phyloP scores from a whole-genome alignment of 2,113 vertebrate genomes.

The Rhodinocichla rosea region DNA sequence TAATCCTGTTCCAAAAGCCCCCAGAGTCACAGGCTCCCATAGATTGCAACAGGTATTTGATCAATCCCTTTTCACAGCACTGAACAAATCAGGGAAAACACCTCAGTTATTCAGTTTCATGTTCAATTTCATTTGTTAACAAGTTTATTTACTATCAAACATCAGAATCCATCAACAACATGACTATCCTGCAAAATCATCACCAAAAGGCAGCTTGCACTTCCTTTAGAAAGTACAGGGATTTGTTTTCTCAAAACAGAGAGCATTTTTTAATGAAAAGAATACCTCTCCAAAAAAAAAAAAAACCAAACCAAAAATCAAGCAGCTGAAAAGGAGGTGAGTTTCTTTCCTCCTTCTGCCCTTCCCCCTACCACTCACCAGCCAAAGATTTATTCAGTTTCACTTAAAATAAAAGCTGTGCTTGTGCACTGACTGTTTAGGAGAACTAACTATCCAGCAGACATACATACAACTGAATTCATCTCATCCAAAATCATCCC shows the following conservation, averaged over 20 bases:
- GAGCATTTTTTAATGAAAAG: neutral
- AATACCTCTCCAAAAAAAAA: neutral
- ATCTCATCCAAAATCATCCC: neutral
- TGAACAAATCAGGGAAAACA: neutral
- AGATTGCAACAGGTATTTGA: neutral
- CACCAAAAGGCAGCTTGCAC: neutral
- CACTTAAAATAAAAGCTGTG: neutral
- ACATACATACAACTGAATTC: accelerated
- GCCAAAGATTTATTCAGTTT: neutral
- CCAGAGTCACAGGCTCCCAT: neutral
- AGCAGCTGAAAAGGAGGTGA: neutral
- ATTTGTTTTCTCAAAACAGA: neutral
- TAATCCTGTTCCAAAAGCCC: neutral
- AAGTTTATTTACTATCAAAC: neutral
- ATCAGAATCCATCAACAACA: neutral
- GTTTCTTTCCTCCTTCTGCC: neutral
- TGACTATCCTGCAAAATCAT: neutral
- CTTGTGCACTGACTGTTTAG: neutral
- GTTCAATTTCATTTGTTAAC: neutral
- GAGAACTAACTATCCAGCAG: neutral
- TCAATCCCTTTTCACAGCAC: neutral
- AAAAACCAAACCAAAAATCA: neutral
- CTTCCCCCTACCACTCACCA: neutral
- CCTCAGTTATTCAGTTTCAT: neutral
- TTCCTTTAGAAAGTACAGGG: neutral